Evolutionary conservation across 1,140 invertebrate species (phyloP).

Genomic region (Hormaphis cornu): DNA sequence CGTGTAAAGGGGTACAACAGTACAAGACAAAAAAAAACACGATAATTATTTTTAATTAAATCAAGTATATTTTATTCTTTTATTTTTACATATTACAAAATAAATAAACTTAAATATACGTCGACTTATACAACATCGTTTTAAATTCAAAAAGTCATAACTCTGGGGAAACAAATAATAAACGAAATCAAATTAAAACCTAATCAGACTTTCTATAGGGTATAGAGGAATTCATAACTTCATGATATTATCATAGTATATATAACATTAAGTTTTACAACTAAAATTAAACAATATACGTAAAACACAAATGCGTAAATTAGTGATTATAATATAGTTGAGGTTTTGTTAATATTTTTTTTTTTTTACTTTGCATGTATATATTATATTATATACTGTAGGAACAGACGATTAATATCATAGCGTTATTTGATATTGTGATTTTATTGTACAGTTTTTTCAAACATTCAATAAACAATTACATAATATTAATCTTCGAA

Average conservation of each 20-base stretch:
- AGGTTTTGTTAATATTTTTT: no score
- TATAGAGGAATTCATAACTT: slow-evolving; percentile 5
- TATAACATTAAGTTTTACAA: neutral
- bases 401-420: neutral
- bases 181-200: slow-evolving; percentile 32
- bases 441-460: no score
- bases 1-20: no score
- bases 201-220: slow-evolving; percentile 31
- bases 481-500: no score
- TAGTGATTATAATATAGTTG: neutral
- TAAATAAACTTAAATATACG: slow-evolving; percentile 15
- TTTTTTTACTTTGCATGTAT: slow-evolving; percentile 9
- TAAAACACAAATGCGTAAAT: slow-evolving; percentile 10
- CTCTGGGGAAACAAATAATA: slow-evolving; percentile 27
- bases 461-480: no score
- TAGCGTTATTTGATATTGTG: neutral
- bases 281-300: slow-evolving; percentile 2
- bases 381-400: no score
- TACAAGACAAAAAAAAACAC: no score
- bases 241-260: no score
- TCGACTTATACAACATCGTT: neutral
- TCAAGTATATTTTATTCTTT: neutral
- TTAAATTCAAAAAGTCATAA: neutral
- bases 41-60: no score
- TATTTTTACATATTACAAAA: slow-evolving; percentile 13